A percentile compares a stretch with the other conserved stretches of the same genome.
Evolutionary conservation across 1,140 invertebrate genomes (phyloP).

Genomic region (Whitmania pigra): DNA sequence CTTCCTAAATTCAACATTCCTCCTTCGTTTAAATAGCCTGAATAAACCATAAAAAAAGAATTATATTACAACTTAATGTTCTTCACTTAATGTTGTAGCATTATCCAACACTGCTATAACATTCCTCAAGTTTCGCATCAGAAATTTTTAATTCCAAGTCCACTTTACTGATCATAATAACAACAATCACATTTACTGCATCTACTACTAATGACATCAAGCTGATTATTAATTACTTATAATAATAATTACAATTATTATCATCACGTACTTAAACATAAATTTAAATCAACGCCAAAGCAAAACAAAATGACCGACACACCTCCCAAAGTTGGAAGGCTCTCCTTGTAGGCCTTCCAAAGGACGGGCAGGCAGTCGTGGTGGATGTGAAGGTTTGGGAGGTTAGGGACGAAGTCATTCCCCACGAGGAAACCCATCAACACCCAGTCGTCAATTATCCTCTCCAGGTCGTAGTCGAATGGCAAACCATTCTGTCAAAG

Average conservation of each 20-base stretch:
- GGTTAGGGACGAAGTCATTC: conserved; percentile 90
- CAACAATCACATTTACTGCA: too few relatives aligned
- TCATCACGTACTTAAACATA: too few relatives aligned
- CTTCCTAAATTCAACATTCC: conserved; percentile 69
- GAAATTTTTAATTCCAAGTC: too few relatives aligned
- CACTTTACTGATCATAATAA: too few relatives aligned
- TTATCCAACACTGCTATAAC: too few relatives aligned
- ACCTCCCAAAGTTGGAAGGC: conserved; percentile 74
- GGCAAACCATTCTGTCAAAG: conserved; percentile 43
- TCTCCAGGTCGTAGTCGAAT: conserved; percentile 68
- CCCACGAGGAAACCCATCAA: conserved; percentile 89
- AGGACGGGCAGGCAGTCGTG: conserved; percentile 72
- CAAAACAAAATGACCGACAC: conserved; percentile 27
- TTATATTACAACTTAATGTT: too few relatives aligned
- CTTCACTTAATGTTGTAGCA: too few relatives aligned
- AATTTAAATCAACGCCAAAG: too few relatives aligned
- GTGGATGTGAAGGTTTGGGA: conserved; percentile 82
- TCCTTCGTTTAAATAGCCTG: conserved; percentile 80
- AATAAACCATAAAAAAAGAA: conserved; percentile 27
- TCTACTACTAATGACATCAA: too few relatives aligned
- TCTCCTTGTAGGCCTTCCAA: conserved; percentile 73
- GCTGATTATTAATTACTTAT: too few relatives aligned
- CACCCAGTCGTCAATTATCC: conserved; percentile 63
- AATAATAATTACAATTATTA: too few relatives aligned
- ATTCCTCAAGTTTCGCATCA: too few relatives aligned